Base-by-base conservation (phyloP, 1,140 invertebrate species). In the Solen grandis region DNA sequence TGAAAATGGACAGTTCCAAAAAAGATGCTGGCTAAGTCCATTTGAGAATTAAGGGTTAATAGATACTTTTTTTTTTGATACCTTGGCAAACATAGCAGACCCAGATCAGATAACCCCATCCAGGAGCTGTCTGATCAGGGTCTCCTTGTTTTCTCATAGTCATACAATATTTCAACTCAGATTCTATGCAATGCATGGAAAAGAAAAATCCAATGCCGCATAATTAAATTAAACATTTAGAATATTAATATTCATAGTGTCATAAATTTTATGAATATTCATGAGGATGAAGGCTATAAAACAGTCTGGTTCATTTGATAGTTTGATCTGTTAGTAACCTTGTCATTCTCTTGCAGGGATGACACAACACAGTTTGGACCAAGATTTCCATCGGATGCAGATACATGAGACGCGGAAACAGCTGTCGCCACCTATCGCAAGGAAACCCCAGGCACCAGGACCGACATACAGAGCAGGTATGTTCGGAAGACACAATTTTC, bases 391-490 rank as follows among this genome's bases (percentile, higher is more conserved):
- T 25, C 62, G 63, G 2, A 50, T 77, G 27, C 25, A 59, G 29
- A 35, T 77, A 29, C 74, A 77, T 68, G 74, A 77, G 19, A 22
- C 63, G n/a, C 63, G 63, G 29, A 46, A 46, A 46, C 63, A 66
- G 63, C n/a, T 66, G 19, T 33, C 63, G n/a, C 63, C 63, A 19
- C 63, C 63, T 19, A 35, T 66, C 19, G 63, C 62, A 4, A 59
- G 65, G 74, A 77, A 66, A 57, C 19, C 74, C 46, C 19, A 52
- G 69, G 2, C 29, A 10, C 22, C 52, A 72, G 29, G 27, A 41
- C 60, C 73, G 5, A 63, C 59, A 33, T 77, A 77, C 63, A 77
- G 74, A 77, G 14, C 62, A 68, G 74, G 77, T 79, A 54, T 2
- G 3, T n/a, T n/a, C n/a, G n/a, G n/a, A n/a, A 46, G 5, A 13